phyloP scores from a whole-genome alignment of 2,113 vertebrate species.

The Rynchops niger region DNA sequence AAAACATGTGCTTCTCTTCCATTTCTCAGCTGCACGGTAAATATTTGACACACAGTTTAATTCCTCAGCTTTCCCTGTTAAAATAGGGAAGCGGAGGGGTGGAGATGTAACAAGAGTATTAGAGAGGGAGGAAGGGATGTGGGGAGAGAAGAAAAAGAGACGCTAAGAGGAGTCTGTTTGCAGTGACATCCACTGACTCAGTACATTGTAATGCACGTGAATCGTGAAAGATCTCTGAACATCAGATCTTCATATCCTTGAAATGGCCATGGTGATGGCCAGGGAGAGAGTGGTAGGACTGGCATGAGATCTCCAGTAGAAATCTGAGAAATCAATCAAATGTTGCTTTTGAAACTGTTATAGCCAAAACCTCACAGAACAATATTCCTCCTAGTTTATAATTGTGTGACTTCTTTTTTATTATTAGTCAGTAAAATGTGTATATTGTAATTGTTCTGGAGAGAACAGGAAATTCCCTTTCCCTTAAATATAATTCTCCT shows the following conservation, averaged over 20 bases:
- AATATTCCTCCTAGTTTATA: background rate
- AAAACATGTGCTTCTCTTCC: background rate
- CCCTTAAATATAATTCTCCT: background rate
- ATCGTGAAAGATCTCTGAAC: background rate
- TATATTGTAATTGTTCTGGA: background rate
- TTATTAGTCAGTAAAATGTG: background rate
- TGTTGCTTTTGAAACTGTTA: background rate
- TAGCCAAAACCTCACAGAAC: background rate
- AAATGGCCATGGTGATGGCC: background rate
- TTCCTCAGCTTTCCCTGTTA: background rate
- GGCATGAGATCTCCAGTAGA: background rate
- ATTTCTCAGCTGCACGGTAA: background rate
- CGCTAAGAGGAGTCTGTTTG: background rate
- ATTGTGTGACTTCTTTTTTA: background rate
- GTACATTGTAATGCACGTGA: fast-evolving
- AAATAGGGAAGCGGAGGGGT: background rate
- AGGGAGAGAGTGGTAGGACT: background rate
- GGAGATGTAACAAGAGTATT: background rate
- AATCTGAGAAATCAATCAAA: background rate
- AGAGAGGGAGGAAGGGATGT: background rate
- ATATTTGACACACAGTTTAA: background rate
- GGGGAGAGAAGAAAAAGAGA: background rate
- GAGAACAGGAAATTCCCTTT: background rate
- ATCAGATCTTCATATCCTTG: background rate
- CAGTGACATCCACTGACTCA: fast-evolving